Conservation (phyloP, 2,797 vertebrate genomes). For the Acrocephalus scirpaceus region DNA sequence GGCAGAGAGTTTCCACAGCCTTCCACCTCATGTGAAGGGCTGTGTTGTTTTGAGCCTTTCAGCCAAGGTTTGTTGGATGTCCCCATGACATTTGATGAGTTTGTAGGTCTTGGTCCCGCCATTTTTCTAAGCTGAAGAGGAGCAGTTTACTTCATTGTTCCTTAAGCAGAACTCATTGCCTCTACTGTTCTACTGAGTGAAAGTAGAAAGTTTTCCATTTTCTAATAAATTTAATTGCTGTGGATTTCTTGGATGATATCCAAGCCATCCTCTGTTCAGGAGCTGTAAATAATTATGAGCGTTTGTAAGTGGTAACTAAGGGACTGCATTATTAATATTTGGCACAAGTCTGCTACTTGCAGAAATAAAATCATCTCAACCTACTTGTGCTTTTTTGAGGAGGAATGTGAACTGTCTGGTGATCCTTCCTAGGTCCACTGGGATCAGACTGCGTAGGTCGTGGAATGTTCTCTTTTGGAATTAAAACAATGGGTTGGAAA, state of each 20-base stretch:
- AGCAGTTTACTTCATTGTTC: background rate
- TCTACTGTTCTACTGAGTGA: background rate
- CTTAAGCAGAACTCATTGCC: background rate
- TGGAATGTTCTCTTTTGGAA: constrained; percentile 24
- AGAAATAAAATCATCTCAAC: constrained; percentile 46
- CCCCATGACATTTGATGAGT: background rate
- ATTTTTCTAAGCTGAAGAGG: background rate
- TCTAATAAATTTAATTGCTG: constrained; percentile 9
- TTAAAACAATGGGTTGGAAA: constrained; percentile 22
- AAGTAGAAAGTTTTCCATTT: constrained; percentile 32
- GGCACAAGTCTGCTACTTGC: background rate
- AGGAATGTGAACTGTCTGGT: constrained; percentile 28
- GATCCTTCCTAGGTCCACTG: background rate
- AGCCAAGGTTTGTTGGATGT: background rate
- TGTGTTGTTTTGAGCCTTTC: background rate
- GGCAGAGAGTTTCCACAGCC: background rate
- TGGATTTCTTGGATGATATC: constrained; percentile 5
- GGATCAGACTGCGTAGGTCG: background rate
- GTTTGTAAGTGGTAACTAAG: constrained; percentile 46
- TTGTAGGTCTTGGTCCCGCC: background rate
- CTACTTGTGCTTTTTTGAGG: background rate
- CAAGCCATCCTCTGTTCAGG: constrained; percentile 2
- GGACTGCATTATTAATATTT: constrained; percentile 25
- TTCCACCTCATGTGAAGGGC: background rate
- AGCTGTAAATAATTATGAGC: constrained; percentile 46